Base-by-base conservation (phyloP, 2,113 vertebrate species). In the Syrmaticus mikado region DNA sequence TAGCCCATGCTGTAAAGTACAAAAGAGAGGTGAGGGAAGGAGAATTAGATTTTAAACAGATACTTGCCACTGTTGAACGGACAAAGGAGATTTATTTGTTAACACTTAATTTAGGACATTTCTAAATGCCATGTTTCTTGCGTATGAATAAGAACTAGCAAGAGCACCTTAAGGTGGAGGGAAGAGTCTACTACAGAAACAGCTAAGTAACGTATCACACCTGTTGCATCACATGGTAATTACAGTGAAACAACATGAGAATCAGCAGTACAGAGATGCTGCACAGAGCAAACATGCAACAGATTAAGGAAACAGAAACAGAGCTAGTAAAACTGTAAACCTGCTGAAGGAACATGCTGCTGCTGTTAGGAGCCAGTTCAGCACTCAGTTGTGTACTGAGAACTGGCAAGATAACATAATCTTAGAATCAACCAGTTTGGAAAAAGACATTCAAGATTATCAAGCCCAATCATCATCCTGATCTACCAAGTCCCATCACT, bases 11-110 rank as follows among this genome's bases (percentile, higher is more conserved):
- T 90, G 82, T 94, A 96, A 96, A 97, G 94, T 91, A 94, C 90
- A 97, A 95, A 97, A 93, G 91, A 96, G 95, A 96, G 93, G 96
- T 96, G 91, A 96, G 77, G 66, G 92, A 95, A 94, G 27, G 92
- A 89, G 81, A 87, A 96, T 94, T 91, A 83, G 48, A 94, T 96
- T 87, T 96, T 95, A 97, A 95, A 90, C 89, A 94, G 87, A 90
- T 81, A 96, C 91, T 95, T 94, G 91, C 92, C 94, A 93, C 93
- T 83, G 87, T 87, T 92, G 79, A 90, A 92, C 0, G 76, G 89
- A 91, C 76, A 85, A 73, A 94, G 82, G 87, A 96, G 76, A 93
- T 92, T 91, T 89, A 93, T 93, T 97, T 85, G 91, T 94, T 95
- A 96, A 72, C 95, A 96, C 94, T 91, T 94, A 94, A 95, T 95